These are phyloP conservation scores for Tarsius wallacei DNA, from an alignment of 2,797 vertebrate genomes.

Conservation along the genomic window DNA sequence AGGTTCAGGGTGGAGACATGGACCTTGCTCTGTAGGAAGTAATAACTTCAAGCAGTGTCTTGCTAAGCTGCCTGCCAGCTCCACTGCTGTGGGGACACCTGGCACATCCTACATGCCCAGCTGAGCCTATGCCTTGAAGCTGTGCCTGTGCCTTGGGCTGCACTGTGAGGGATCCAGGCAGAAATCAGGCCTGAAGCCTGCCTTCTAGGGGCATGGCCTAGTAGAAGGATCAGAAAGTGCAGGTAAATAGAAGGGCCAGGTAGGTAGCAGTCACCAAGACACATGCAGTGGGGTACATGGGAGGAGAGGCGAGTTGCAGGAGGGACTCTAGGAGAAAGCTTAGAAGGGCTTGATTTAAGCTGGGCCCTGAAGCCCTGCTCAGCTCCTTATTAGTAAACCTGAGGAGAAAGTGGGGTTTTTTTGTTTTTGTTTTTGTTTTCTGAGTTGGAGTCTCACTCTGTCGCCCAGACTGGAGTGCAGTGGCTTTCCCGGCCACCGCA, in stretches of 20 bases:
- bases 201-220: neutral
- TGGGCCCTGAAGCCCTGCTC: neutral
- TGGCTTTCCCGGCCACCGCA: too few species aligned
- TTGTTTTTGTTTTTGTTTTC: too few species aligned
- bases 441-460: too few species aligned
- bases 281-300: neutral
- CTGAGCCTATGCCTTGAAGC: neutral
- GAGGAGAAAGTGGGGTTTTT: neutral
- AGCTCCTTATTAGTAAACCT: neutral
- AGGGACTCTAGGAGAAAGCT: neutral
- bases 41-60: constrained; percentile 28
- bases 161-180: neutral
- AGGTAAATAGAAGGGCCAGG: constrained; percentile 6
- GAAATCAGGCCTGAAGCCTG: constrained; percentile 13
- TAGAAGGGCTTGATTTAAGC: neutral
- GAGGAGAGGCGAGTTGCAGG: neutral
- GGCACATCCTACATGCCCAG: neutral
- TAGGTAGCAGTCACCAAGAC: neutral
- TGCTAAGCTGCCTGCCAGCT: neutral
- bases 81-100: neutral
- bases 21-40: constrained; percentile 45
- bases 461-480: too few species aligned
- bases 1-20: neutral
- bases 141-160: neutral
- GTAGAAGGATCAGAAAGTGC: neutral